These are phyloP conservation scores for Celastrina argiolus DNA, from an alignment of 2,888 invertebrate genomes.

Conservation along the genomic window DNA sequence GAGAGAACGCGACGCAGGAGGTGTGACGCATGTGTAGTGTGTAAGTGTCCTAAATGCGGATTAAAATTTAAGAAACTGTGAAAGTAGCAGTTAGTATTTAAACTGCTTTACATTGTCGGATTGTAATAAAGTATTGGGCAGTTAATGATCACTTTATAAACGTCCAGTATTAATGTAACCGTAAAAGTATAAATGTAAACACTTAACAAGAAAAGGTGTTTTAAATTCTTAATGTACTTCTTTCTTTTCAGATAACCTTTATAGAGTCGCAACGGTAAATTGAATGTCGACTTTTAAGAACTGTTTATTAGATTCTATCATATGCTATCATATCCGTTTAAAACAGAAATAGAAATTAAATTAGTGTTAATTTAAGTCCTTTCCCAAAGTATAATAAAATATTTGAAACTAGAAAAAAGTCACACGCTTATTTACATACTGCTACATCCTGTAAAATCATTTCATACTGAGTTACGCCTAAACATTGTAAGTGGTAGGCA, in stretches of 20 bases:
- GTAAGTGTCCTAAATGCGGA: too few species aligned
- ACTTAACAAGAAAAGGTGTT: slow-evolving; percentile 11
- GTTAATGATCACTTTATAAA: neutral
- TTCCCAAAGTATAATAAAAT: neutral
- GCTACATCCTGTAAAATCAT: neutral
- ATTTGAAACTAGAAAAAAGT: neutral
- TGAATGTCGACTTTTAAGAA: neutral
- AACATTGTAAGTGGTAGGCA: neutral
- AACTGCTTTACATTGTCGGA: neutral
- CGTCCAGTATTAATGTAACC: neutral
- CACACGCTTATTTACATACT: neutral
- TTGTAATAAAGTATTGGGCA: neutral
- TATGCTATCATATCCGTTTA: slow-evolving; percentile 2
- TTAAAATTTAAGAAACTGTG: neutral
- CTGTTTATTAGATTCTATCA: neutral
- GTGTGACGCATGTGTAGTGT: too few species aligned
- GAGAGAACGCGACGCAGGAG: too few species aligned
- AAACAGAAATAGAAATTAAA: neutral
- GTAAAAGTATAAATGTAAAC: neutral
- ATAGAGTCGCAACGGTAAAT: neutral
- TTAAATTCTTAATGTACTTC: neutral
- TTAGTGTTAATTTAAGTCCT: neutral
- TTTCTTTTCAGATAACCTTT: slow-evolving; percentile 7
- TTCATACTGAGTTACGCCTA: neutral
- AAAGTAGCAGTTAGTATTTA: neutral